phyloP scores from a whole-genome alignment of 1,140 invertebrate species.

The Penaeus vannamei region DNA sequence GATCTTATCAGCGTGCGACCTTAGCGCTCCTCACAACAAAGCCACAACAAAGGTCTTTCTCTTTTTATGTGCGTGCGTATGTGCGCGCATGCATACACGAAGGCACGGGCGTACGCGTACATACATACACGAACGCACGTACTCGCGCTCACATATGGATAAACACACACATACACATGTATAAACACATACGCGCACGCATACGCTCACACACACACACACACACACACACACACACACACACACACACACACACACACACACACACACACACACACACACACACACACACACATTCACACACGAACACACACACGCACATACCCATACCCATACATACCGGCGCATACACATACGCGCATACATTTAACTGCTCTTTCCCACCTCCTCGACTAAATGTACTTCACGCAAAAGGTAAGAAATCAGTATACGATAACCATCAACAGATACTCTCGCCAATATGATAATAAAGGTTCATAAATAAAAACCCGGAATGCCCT shows the following conservation, averaged over 20 bases:
- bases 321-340: conserved; percentile 1
- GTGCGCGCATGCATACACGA: conserved; percentile 20
- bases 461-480: no score
- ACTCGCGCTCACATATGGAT: background rate
- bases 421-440: no score
- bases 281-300: no score
- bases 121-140: background rate
- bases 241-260: background rate
- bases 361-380: background rate
- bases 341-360: background rate
- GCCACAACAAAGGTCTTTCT: background rate
- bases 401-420: no score
- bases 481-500: no score
- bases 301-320: no score
- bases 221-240: conserved; percentile 5
- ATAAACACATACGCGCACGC: background rate
- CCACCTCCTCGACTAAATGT: no score
- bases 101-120: background rate
- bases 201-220: background rate
- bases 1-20: no score
- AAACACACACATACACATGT: no score
- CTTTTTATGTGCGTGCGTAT: background rate
- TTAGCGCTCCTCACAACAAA: no score
- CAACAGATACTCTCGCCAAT: no score
- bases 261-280: background rate